Evolutionary conservation across 2,888 invertebrate species (phyloP).

Genomic region (Linyphia triangularis): DNA sequence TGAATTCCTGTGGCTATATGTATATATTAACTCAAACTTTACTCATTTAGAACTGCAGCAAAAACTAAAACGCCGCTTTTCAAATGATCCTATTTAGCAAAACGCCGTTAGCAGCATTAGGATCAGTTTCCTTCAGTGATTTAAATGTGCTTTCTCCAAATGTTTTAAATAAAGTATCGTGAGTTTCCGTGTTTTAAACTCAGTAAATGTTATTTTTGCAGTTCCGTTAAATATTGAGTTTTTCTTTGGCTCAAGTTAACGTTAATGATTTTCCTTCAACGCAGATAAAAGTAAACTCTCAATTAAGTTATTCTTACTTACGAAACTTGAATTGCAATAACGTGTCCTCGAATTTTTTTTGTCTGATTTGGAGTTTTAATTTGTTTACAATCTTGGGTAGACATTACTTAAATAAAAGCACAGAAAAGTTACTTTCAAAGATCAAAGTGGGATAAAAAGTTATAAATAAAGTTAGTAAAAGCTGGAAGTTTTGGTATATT

Average conservation of each 20-base stretch:
- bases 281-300: constrained; percentile 7
- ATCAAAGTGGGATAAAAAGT: not conserved
- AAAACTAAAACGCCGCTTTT: constrained; percentile 16
- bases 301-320: constrained; percentile 14
- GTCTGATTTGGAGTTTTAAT: not conserved
- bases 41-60: constrained; percentile 46
- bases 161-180: constrained; percentile 26
- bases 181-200: constrained; percentile 1
- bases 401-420: not conserved
- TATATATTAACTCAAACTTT: constrained; percentile 47
- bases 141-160: constrained; percentile 36
- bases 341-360: not conserved
- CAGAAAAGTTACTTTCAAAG: not conserved
- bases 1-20: constrained; percentile 23
- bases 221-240: constrained; percentile 41
- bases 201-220: constrained; percentile 40
- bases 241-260: constrained; percentile 21
- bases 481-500: too few relatives aligned
- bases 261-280: constrained; percentile 21
- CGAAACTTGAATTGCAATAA: not conserved
- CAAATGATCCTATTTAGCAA: constrained; percentile 48
- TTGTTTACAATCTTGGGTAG: not conserved
- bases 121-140: constrained; percentile 39
- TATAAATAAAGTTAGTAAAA: too few relatives aligned
- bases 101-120: constrained; percentile 29